A percentile compares a stretch with the other conserved stretches of the same genome.
Conservation (phyloP, 64 coral and sea anemone genomes). For the Hydrozoanthus tunicans region DNA sequence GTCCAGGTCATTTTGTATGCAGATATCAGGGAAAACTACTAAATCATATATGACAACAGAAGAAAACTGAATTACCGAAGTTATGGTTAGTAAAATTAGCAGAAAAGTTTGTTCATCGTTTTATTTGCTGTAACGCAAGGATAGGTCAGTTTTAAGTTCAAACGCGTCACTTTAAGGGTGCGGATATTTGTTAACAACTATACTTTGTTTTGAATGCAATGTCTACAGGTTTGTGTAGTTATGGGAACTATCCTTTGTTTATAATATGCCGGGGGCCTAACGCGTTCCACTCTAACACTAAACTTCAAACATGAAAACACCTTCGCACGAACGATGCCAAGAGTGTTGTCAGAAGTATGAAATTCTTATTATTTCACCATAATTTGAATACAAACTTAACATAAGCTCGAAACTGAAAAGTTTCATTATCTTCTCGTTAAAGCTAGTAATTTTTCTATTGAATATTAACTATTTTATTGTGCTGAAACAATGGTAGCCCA, state of each 20-base stretch:
- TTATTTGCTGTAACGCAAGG: background rate
- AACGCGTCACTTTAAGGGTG: background rate
- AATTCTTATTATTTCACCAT: background rate
- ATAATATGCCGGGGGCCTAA: background rate
- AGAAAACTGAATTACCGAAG: no score
- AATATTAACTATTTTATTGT: constrained; percentile 43
- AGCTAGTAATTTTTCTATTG: constrained; percentile 18
- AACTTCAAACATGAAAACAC: background rate
- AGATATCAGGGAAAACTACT: no score
- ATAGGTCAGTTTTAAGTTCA: background rate
- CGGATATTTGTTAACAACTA: background rate
- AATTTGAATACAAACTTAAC: background rate
- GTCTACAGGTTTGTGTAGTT: constrained; percentile 27
- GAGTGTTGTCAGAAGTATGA: background rate
- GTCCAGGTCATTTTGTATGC: no score
- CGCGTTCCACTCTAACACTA: background rate
- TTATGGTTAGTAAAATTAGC: background rate
- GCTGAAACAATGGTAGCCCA: background rate
- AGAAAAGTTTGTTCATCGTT: background rate
- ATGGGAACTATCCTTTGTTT: constrained; percentile 7
- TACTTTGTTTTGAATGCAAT: constrained; percentile 14
- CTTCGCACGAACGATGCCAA: background rate
- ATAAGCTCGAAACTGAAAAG: background rate
- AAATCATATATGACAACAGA: no score
- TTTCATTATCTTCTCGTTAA: background rate